phyloP scores from a whole-genome alignment of 2,888 invertebrate species.

The Camptogramma bilineatum region DNA sequence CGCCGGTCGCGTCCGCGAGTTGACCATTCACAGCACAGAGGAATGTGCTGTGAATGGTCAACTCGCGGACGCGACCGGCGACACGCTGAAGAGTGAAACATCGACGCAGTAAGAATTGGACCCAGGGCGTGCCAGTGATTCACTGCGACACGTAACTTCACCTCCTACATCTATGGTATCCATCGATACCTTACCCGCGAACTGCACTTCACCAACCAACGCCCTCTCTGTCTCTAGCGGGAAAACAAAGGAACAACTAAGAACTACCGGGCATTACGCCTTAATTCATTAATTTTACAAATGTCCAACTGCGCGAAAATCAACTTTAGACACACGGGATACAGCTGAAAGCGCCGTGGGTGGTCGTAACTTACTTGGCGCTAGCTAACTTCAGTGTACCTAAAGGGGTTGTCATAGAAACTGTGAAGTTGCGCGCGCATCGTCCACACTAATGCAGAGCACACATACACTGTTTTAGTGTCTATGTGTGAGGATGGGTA shows the following conservation, averaged over 20 bases:
- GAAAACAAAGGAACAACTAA: conserved; percentile 71
- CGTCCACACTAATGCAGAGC: conserved; percentile 53
- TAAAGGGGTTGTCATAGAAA: conserved; percentile 85
- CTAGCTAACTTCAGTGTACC: conserved; percentile 76
- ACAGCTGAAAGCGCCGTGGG: conserved; percentile 17
- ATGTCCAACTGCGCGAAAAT: conserved; percentile 21
- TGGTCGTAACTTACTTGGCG: conserved; percentile 58
- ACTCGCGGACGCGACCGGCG: too few relatives aligned
- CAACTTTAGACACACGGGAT: conserved; percentile 10
- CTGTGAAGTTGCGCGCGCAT: conserved; percentile 83
- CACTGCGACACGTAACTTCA: background rate
- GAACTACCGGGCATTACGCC: conserved; percentile 77
- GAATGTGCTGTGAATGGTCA: too few relatives aligned
- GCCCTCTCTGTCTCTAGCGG: conserved; percentile 57
- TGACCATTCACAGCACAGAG: too few relatives aligned
- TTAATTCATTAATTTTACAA: conserved; percentile 83
- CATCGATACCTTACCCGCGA: conserved; percentile 29
- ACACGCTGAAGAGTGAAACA: too few relatives aligned
- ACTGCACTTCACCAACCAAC: conserved; percentile 42
- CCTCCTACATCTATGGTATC: conserved; percentile 9
- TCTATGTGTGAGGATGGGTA: conserved; percentile 63
- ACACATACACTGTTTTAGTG: conserved; percentile 61
- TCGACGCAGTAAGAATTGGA: conserved; percentile 1
- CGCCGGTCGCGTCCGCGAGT: too few relatives aligned
- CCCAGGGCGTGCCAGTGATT: conserved; percentile 4